Base-by-base conservation (phyloP, 2,888 invertebrate genomes). In the Tetragnatha montana region DNA sequence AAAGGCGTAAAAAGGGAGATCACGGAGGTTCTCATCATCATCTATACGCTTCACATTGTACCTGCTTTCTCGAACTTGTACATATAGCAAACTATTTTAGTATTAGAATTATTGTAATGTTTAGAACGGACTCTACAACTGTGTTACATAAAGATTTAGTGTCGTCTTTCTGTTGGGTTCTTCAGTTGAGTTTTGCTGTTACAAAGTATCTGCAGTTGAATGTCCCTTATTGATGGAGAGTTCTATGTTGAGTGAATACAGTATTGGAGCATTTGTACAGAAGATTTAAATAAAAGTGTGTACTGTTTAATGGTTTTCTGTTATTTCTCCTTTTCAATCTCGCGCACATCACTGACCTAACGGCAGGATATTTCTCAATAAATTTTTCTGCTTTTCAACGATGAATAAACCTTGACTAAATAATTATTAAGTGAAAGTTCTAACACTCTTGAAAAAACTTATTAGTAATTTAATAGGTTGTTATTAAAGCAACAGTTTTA, bases 211-310 rank as follows among this genome's bases (percentile, higher is more conserved):
- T 86, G 71, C 79, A 76, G 75, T 85, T 85, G 69, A 71, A 22
- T 78, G 51, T 79, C 79, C 22, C 78, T 51, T n/a, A n/a, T n/a
- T 22, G 69, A 49, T 73, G 81, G 82, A 88, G 60, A 87, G 81
- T 81, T 87, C 19, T 81, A 78, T 88, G 87, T 88, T 88, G 78
- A 60, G 12, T 88, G 82, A 76, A 82, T 76, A 78, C 75, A 78
- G 50, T 70, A 81, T 84, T 60, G 78, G 50, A 80, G 51, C 51
- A 80, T 85, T 81, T 89, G 89, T 89, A 89, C 85, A 89, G 81
- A 85, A 85, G 71, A 85, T 85, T 86, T 73, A 85, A 89, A 89
- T 89, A 89, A 89, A 89, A 89, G 68, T 89, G 89, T 78, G 85
- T 86, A 78, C 76, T 85, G 89, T 85, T 81, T 71, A 35, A 35